phyloP scores from a whole-genome alignment of 1,140 invertebrate species.

The Gryllus bimaculatus region DNA sequence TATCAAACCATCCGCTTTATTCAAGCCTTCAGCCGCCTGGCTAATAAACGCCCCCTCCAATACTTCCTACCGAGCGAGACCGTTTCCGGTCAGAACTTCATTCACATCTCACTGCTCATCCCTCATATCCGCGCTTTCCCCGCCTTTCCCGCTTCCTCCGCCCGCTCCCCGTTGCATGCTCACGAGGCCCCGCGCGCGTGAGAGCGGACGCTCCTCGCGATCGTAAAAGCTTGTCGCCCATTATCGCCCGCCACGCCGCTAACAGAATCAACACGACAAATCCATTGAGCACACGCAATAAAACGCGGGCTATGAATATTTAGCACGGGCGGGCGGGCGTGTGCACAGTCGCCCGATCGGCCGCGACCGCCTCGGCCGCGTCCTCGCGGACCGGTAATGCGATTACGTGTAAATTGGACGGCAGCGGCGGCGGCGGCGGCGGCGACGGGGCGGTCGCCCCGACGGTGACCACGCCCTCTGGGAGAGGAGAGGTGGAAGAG shows the following conservation, averaged over 20 bases:
- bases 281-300: constrained; percentile 3
- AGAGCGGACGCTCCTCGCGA: neutral
- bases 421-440: no score
- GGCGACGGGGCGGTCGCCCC: neutral
- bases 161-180: no score
- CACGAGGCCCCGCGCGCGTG: no score
- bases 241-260: neutral
- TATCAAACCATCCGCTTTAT: no score
- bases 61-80: no score
- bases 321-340: neutral
- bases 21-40: no score
- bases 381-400: neutral
- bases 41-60: no score
- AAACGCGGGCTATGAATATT: neutral
- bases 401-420: constrained; percentile 1
- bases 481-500: no score
- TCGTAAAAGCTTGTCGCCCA: neutral
- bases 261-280: constrained; percentile 4
- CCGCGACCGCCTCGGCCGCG: neutral
- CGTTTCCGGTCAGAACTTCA: no score
- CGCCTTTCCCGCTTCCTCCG: neutral
- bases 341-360: neutral
- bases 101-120: no score
- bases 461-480: no score
- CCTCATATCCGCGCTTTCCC: neutral